A percentile compares a stretch with the other conserved stretches of the same genome.
Evolutionary conservation across 2,797 vertebrate genomes (phyloP).

Genomic region (Myotis findleyi): DNA sequence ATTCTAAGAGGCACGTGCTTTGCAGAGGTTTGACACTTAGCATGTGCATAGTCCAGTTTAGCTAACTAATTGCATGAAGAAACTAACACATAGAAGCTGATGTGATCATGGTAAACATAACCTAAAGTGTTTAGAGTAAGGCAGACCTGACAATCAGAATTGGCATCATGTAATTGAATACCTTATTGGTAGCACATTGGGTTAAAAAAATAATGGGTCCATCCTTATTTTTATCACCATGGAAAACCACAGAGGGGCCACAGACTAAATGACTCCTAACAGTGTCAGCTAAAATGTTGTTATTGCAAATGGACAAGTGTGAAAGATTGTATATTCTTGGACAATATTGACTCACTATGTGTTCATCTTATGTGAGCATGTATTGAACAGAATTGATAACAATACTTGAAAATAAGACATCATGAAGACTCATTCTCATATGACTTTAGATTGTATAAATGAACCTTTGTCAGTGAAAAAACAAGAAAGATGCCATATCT

Average conservation of each 20-base stretch:
- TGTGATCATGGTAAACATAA: not conserved
- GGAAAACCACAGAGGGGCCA: not conserved
- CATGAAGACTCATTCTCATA: not conserved
- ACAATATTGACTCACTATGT: not conserved
- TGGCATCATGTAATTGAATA: not conserved
- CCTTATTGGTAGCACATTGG: not conserved
- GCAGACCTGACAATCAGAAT: not conserved
- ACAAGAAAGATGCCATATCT: constrained; percentile 24
- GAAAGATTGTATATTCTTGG: not conserved
- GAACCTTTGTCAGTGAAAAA: constrained; percentile 33
- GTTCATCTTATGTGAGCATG: not conserved
- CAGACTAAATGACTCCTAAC: constrained; percentile 44
- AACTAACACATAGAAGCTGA: not conserved
- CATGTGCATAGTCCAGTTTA: not conserved
- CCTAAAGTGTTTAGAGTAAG: not conserved
- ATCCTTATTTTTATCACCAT: constrained; percentile 7
- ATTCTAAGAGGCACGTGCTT: not conserved
- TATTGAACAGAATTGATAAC: not conserved
- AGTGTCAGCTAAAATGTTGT: not conserved
- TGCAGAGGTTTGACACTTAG: not conserved
- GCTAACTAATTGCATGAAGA: not conserved
- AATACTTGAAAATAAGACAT: constrained; percentile 34
- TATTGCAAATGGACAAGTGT: not conserved
- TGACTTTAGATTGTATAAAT: constrained; percentile 57
- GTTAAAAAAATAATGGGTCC: not conserved